phyloP scores from a whole-genome alignment of 2,888 invertebrate species.

The Stenodera caucasica region DNA sequence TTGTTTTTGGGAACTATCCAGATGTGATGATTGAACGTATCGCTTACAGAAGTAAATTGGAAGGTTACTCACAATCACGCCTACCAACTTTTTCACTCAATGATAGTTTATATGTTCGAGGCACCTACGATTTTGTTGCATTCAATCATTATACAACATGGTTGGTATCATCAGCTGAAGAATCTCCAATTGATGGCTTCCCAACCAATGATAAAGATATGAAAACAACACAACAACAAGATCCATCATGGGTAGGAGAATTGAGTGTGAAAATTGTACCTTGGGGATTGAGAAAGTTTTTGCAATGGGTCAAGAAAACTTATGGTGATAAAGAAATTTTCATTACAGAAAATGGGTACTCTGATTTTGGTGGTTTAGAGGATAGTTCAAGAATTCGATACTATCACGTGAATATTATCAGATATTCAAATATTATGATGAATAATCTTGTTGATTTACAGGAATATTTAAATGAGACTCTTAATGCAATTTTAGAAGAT shows the following conservation, averaged over 20 bases:
- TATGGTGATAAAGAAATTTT: constrained; percentile 63
- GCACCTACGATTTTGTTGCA: constrained; percentile 72
- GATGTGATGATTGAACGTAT: constrained; percentile 64
- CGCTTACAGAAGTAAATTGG: constrained; percentile 60
- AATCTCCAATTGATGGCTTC: constrained; percentile 4
- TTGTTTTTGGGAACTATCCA: constrained; percentile 70
- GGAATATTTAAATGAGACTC: constrained; percentile 56
- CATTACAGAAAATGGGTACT: constrained; percentile 65
- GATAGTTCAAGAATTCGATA: constrained; percentile 61
- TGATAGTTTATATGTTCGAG: constrained; percentile 63
- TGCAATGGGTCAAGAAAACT: constrained; percentile 63
- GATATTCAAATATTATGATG: background rate
- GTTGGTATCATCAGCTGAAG: constrained; percentile 57
- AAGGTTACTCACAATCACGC: constrained; percentile 64
- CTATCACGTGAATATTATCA: constrained; percentile 52
- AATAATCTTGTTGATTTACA: constrained; percentile 27
- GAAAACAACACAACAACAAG: constrained; percentile 1
- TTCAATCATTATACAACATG: constrained; percentile 73
- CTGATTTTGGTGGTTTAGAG: constrained; percentile 59
- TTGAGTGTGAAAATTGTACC: constrained; percentile 52
- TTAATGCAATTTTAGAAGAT: constrained; percentile 50
- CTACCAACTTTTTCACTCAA: constrained; percentile 64
- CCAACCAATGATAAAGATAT: constrained; percentile 14
- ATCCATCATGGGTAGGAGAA: constrained; percentile 25
- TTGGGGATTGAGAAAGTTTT: constrained; percentile 62